These are phyloP conservation scores for Alaudala cheleensis DNA, from an alignment of 2,113 vertebrate genomes.

Conservation along the genomic window DNA sequence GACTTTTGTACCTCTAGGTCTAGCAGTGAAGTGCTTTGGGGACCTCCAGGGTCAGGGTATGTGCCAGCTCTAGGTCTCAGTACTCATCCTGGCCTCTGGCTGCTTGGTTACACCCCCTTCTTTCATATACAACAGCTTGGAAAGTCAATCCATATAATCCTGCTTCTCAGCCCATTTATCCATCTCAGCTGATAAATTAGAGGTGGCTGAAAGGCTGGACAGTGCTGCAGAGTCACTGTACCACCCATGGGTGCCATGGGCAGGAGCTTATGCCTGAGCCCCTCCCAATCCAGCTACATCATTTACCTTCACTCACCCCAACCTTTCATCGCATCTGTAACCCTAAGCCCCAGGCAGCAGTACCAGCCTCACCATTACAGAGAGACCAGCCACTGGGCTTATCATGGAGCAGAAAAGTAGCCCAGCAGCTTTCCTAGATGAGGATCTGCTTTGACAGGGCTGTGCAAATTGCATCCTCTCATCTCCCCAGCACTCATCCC, in stretches of 20 bases:
- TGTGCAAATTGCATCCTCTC: not conserved
- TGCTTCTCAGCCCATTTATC: not conserved
- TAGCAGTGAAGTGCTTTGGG: not conserved
- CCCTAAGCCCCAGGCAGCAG: not conserved
- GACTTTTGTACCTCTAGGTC: not conserved
- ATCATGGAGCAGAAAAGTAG: conserved; percentile 11
- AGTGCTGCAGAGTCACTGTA: not conserved
- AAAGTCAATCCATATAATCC: not conserved
- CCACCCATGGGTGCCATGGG: not conserved
- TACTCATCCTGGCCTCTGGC: not conserved
- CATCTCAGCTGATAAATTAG: not conserved
- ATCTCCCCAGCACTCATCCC: not conserved
- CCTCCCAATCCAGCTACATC: not conserved
- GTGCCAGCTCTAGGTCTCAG: not conserved
- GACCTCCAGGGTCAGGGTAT: not conserved
- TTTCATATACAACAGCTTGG: not conserved
- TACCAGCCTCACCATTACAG: not conserved
- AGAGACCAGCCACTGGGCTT: not conserved
- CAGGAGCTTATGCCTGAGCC: not conserved
- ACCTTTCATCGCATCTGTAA: not conserved
- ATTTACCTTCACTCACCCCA: conserved; percentile 10
- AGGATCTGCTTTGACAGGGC: not conserved
- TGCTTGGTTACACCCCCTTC: not conserved
- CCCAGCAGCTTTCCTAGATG: not conserved
- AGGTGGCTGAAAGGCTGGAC: not conserved